Percentiles rank a stretch among this genome's conserved stretches.
Conservation (phyloP, 2,113 vertebrate species). For the Balaenoptera acutorostrata region DNA sequence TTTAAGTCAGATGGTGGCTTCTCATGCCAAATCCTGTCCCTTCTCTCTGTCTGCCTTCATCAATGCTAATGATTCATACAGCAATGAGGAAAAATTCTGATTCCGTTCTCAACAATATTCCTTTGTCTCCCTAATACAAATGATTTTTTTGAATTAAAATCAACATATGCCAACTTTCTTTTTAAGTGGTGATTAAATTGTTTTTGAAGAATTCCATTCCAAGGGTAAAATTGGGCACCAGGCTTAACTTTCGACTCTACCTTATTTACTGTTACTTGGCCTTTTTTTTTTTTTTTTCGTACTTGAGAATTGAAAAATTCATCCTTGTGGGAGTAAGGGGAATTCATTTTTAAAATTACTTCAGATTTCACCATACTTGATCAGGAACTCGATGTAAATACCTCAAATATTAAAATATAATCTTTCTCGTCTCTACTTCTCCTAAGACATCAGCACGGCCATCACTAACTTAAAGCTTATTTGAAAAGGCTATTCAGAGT, state of each 20-base stretch:
- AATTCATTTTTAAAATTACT: neutral
- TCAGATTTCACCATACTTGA: neutral
- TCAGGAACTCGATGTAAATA: neutral
- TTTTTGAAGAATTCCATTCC: neutral
- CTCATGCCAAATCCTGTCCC: neutral
- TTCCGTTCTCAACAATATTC: neutral
- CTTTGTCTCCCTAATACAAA: neutral
- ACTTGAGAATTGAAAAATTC: slow-evolving; percentile 12
- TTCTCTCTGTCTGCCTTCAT: neutral
- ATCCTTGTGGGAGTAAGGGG: neutral
- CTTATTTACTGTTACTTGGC: neutral
- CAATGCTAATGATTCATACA: neutral
- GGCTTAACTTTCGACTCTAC: neutral
- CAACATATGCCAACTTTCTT: neutral
- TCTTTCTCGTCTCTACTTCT: neutral
- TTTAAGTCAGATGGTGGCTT: neutral
- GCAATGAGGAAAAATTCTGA: neutral
- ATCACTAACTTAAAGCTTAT: neutral
- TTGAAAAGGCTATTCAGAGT: neutral
- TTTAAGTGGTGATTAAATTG: neutral
- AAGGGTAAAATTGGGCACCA: neutral
- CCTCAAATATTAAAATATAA: neutral
- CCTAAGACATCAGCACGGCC: neutral
- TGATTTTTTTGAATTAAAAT: neutral
- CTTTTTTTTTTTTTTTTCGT: neutral